Conservation (phyloP, 1,140 invertebrate species). For the Orussus abietinus region DNA sequence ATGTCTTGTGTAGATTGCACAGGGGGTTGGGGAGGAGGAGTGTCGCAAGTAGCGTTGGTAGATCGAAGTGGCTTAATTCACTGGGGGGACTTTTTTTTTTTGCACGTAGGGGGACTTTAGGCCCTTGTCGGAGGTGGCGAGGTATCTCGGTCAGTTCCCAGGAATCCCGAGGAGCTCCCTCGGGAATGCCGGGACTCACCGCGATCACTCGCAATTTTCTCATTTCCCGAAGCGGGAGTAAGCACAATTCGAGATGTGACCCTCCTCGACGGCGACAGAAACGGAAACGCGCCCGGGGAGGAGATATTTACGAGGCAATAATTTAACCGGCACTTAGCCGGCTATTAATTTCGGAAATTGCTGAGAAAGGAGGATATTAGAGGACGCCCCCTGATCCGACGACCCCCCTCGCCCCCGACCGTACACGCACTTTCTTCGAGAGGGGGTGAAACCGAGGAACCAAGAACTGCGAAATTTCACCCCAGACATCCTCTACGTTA, state of each 20-base stretch:
- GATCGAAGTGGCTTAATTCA: too few species aligned
- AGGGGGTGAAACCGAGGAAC: background rate
- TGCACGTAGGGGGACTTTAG: too few species aligned
- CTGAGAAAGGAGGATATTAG: slow-evolving; percentile 43
- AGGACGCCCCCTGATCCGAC: slow-evolving; percentile 7
- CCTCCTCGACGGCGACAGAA: slow-evolving; percentile 23
- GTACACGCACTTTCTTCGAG: background rate
- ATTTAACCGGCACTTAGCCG: slow-evolving; percentile 49
- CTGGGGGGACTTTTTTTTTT: too few species aligned
- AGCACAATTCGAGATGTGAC: slow-evolving; percentile 25
- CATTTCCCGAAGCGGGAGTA: slow-evolving; percentile 7
- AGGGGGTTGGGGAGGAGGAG: background rate
- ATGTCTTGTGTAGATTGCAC: background rate
- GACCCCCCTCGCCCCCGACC: background rate
- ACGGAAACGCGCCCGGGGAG: slow-evolving; percentile 29
- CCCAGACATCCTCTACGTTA: too few species aligned
- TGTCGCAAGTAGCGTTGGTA: too few species aligned
- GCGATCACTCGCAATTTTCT: too few species aligned
- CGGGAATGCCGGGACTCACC: background rate
- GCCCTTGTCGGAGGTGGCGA: too few species aligned
- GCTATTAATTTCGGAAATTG: slow-evolving; percentile 49
- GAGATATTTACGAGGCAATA: slow-evolving; percentile 51
- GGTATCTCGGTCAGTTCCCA: slow-evolving; percentile 2
- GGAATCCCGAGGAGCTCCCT: background rate
- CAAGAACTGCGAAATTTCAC: too few species aligned